These are phyloP conservation scores for Vultur gryphus DNA, from an alignment of 2,797 vertebrate species.

Conservation along the genomic window DNA sequence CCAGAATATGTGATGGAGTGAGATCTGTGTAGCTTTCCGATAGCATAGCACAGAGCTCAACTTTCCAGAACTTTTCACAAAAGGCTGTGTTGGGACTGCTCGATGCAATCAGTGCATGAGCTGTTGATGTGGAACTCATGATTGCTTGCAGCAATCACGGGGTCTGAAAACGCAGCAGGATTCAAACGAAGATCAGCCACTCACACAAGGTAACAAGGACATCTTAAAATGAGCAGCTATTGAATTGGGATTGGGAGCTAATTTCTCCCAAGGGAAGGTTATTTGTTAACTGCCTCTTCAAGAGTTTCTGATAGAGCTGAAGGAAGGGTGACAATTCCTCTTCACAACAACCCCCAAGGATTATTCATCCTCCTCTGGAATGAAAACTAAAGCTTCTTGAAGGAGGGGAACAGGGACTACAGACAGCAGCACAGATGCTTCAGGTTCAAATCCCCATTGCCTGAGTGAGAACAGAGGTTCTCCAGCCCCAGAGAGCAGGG, in stretches of 20 bases:
- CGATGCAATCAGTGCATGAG: background rate
- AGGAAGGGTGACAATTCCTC: background rate
- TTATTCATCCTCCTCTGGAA: background rate
- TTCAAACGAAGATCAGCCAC: background rate
- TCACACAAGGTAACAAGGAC: background rate
- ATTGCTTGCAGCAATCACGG: background rate
- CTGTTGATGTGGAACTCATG: background rate
- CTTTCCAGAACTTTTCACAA: background rate
- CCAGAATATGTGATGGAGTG: background rate
- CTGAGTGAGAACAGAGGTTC: background rate
- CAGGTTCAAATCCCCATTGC: background rate
- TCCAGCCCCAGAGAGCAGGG: background rate
- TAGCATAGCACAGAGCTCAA: background rate
- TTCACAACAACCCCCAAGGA: background rate
- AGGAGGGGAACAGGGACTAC: background rate
- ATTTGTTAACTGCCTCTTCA: background rate
- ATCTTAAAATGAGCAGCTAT: background rate
- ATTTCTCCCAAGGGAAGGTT: slow-evolving; percentile 20
- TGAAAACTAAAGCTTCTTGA: background rate
- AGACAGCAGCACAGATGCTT: background rate
- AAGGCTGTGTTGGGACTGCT: background rate
- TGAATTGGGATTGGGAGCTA: background rate
- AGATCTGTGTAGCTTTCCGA: background rate
- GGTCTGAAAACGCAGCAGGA: background rate
- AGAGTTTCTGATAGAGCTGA: background rate